phyloP scores from a whole-genome alignment of 2,888 invertebrate genomes.

The Tuta absoluta region DNA sequence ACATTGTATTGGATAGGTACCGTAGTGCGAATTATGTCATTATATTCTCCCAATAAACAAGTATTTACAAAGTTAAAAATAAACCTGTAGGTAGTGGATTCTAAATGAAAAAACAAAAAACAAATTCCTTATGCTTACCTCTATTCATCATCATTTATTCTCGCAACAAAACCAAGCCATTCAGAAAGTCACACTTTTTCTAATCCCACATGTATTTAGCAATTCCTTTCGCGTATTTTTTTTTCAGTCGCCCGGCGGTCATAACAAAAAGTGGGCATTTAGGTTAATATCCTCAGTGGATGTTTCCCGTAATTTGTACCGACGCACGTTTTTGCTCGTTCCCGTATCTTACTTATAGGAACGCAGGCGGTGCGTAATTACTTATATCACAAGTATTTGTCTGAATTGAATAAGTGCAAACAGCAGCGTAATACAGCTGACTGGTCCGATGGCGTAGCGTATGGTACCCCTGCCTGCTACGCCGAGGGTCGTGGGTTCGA shows the following conservation, averaged over 20 bases:
- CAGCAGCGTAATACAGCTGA: too few relatives aligned
- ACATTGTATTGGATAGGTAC: too few relatives aligned
- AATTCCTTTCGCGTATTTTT: constrained; percentile 34
- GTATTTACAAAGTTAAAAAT: neutral
- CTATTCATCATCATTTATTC: neutral
- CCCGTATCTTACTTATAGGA: constrained; percentile 38
- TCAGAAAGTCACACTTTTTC: constrained; percentile 20
- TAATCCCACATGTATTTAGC: constrained; percentile 17
- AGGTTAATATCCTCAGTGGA: constrained; percentile 56
- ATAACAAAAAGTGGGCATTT: constrained; percentile 54
- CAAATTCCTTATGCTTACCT: neutral
- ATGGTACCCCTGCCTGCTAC: too few relatives aligned
- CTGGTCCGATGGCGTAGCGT: too few relatives aligned
- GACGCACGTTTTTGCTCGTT: constrained; percentile 40
- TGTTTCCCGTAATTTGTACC: constrained; percentile 59
- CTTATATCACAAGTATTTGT: neutral
- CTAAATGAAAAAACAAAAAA: neutral
- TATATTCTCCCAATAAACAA: neutral
- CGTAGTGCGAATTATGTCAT: too few relatives aligned
- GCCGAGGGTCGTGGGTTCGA: too few relatives aligned
- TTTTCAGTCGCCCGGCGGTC: constrained; percentile 38
- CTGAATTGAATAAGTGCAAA: too few relatives aligned
- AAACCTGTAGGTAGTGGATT: neutral
- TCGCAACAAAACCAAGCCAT: constrained; percentile 4
- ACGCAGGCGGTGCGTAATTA: too few relatives aligned